phyloP scores from a whole-genome alignment of 2,888 invertebrate genomes.

The Carterocephalus palaemon region DNA sequence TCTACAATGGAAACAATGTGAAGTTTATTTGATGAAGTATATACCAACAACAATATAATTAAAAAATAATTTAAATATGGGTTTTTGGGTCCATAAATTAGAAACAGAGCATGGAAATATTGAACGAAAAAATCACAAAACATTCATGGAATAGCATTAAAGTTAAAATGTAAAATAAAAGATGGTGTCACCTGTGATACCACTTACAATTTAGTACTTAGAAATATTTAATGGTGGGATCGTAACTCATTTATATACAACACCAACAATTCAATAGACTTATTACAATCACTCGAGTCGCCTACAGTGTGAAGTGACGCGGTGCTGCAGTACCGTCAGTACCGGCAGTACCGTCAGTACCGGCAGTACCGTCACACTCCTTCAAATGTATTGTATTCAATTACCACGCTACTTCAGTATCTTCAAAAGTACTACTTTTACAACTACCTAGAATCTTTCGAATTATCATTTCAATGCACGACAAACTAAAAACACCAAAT shows the following conservation, averaged over 20 bases:
- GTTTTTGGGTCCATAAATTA: constrained; percentile 51
- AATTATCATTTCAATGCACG: constrained; percentile 42
- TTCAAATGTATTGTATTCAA: constrained; percentile 69
- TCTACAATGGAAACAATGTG: constrained; percentile 32
- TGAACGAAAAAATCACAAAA: constrained; percentile 69
- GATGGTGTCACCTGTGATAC: constrained; percentile 64
- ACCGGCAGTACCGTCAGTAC: no score
- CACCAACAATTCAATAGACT: constrained; percentile 72
- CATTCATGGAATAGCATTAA: constrained; percentile 71
- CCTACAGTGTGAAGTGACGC: constrained; percentile 56
- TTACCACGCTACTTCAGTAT: constrained; percentile 67
- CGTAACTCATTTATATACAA: constrained; percentile 76
- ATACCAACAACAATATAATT: constrained; percentile 34
- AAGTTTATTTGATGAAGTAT: constrained; percentile 32
- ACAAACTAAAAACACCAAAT: constrained; percentile 57
- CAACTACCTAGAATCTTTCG: constrained; percentile 31
- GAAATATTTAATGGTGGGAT: constrained; percentile 78
- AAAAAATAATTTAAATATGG: constrained; percentile 49
- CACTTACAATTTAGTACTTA: constrained; percentile 74
- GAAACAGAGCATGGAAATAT: constrained; percentile 64
- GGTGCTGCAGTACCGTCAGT: no score
- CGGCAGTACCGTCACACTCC: constrained; percentile 44
- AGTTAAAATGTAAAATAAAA: constrained; percentile 52
- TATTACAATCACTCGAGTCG: constrained; percentile 73
- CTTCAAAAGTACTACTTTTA: constrained; percentile 67